Evolutionary conservation across 1,140 invertebrate genomes (phyloP), one percentile per base, ranked within the genome.

Genomic region (Pseudomyrmex concolor): DNA sequence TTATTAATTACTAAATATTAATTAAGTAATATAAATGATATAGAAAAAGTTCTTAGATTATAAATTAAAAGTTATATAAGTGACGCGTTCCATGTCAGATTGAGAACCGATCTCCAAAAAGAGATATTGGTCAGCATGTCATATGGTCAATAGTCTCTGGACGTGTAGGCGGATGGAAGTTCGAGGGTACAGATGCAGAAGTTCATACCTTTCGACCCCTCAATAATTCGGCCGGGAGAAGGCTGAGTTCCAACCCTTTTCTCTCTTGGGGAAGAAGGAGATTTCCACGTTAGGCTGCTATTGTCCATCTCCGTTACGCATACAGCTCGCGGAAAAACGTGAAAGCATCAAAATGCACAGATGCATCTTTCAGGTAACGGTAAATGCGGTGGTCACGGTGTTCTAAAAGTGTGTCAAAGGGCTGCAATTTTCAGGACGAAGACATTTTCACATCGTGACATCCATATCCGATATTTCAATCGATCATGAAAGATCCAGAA

Each of bases 71-170:
- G 5, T 34, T 34, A 34, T 34, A 34, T 7, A 34, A 34, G 34
- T 34, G 4, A 7, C 45, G 9, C 9, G 4, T 66, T 15, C 1
- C 50, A 19, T 10, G 45, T 50, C 51, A 84, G 63, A 83, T 91
- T 91, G 91, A 92, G 89, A 89, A 85, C 87, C 72, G 84, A 70
- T 84, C 86, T 85, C 66, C 48, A 51, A 84, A 87, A 90, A 72
- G 74, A 76, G 80, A 94, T 94, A 90, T 94, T 94, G 94, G 94
- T 94, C 93, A 94, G 93, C 93, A 91, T 94, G 94, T 94, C 94
- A 94, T 94, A 93, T 94, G 94, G 93, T 93, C 92, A 93, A 93
- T 92, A 89, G 91, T 54, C 83, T 86, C 85, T 91, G 91, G 89
- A 87, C 91, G 88, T 85, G 91, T 87, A 92, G 92, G 92, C 91